These are phyloP conservation scores for Syrphus vitripennis DNA, from an alignment of 2,888 invertebrate species.

Conservation along the genomic window DNA sequence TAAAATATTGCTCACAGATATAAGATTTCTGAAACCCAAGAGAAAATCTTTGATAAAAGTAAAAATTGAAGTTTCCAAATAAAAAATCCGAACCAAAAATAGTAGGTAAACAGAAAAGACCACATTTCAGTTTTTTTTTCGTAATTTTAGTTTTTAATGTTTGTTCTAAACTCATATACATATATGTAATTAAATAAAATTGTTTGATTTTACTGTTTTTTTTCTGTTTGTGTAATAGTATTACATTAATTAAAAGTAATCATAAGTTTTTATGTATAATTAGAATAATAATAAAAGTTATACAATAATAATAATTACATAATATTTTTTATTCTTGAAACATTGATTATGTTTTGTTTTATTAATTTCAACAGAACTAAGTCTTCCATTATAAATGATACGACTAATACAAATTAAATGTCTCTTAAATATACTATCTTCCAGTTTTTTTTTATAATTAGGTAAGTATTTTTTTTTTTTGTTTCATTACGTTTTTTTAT, in stretches of 20 bases:
- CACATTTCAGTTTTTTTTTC: neutral
- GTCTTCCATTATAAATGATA: slow-evolving; percentile 44
- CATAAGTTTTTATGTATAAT: slow-evolving; percentile 50
- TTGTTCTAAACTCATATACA: slow-evolving; percentile 51
- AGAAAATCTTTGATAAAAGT: too few relatives aligned
- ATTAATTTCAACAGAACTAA: slow-evolving; percentile 27
- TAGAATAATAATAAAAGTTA: slow-evolving; percentile 29
- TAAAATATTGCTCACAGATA: too few relatives aligned
- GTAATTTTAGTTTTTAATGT: slow-evolving; percentile 47
- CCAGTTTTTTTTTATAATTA: slow-evolving; percentile 48
- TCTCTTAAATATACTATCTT: slow-evolving; percentile 39
- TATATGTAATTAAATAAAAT: slow-evolving; percentile 61
- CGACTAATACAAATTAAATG: slow-evolving; percentile 20
- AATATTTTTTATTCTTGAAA: neutral
- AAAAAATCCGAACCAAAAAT: too few relatives aligned
- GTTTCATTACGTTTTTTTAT: slow-evolving; percentile 19
- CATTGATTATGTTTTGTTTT: neutral
- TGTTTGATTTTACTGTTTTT: slow-evolving; percentile 8
- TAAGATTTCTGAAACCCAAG: too few relatives aligned
- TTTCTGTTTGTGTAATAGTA: slow-evolving; percentile 36
- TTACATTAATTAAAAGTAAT: slow-evolving; percentile 42
- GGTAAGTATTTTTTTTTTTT: slow-evolving; percentile 35
- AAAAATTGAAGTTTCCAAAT: too few relatives aligned
- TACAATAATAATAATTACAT: slow-evolving; percentile 19
- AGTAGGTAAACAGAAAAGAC: neutral